Conservation (phyloP, 2,797 vertebrate genomes). For the Lophotriccus pileatus region DNA sequence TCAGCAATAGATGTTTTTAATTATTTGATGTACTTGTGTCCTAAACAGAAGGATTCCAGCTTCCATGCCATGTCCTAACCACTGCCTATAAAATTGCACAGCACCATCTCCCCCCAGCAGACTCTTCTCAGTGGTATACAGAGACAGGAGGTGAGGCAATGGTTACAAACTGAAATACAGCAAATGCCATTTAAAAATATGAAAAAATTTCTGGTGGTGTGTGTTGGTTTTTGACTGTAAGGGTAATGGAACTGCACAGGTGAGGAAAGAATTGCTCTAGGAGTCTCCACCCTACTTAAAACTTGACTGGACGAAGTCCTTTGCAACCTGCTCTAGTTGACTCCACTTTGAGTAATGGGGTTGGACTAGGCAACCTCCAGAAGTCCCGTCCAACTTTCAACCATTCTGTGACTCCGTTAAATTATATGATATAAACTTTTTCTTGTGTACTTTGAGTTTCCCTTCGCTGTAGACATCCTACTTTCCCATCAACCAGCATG, state of each 20-base stretch:
- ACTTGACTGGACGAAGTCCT: neutral
- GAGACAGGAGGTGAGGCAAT: neutral
- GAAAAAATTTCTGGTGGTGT: neutral
- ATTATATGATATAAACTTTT: neutral
- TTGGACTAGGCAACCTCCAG: neutral
- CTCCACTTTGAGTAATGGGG: neutral
- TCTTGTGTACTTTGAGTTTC: neutral
- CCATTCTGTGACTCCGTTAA: neutral
- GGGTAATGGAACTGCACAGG: neutral
- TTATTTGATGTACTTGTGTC: neutral
- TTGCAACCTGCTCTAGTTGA: neutral
- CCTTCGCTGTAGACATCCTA: neutral
- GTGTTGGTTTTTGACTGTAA: neutral
- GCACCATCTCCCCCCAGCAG: neutral
- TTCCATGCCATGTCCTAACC: neutral
- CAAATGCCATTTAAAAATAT: neutral
- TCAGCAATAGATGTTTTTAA: neutral
- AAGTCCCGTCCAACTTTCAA: neutral
- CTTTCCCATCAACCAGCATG: neutral
- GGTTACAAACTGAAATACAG: neutral
- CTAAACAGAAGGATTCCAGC: neutral
- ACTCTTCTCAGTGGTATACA: neutral
- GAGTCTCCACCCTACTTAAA: neutral
- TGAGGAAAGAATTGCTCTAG: neutral
- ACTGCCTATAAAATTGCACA: neutral